Base-by-base conservation (phyloP, 2,113 vertebrate genomes). In the Thryonomys swinderianus region DNA sequence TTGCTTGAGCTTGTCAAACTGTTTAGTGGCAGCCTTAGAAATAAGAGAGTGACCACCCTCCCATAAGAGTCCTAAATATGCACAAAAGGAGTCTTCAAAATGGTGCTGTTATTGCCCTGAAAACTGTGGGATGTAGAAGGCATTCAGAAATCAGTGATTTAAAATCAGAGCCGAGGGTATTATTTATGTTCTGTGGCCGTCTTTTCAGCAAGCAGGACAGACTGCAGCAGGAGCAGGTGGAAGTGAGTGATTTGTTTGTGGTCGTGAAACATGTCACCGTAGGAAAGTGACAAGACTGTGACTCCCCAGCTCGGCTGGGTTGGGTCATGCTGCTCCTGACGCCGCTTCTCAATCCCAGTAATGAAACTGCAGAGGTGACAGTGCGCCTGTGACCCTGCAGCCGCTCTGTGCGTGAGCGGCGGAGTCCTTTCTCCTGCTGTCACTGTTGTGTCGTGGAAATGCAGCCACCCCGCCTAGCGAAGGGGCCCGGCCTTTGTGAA, bases 171-270 rank as follows among this genome's bases (percentile, higher is more conserved):
- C 23, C 20, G 8, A n/a, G n/a, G 42, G 61, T 27, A 1, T 66
- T 76, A 16, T 78, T 59, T 45, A 25, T 83, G 62, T 42, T 51
- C 23, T 61, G 45, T 34, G 13, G 4, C 13, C 23, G 17, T 88
- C 67, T 79, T 95, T 66, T 37, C 61, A 66, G 16, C 17, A 57
- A 84, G 82, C 62, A 76, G 84, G 80, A 73, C n/a, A 95, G 85
- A 64, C 59, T 55, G 74, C 61, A 83, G 40, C 14, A 8, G 13
- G 78, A 93, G 62, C 86, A 81, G 81, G 82, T 80, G 12, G n/a
- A 87, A 89, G 85, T 34, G 73, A 93, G 48, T 85, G 95, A 93
- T 95, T 91, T 95, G 57, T 86, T 85, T 34, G 76, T 30, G 37
- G 69, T 66, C 13, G 1, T 69, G 59, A 96, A 91, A 64, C 30